phyloP scores from a whole-genome alignment of 2,888 invertebrate species.

The Chrysolina americana region DNA sequence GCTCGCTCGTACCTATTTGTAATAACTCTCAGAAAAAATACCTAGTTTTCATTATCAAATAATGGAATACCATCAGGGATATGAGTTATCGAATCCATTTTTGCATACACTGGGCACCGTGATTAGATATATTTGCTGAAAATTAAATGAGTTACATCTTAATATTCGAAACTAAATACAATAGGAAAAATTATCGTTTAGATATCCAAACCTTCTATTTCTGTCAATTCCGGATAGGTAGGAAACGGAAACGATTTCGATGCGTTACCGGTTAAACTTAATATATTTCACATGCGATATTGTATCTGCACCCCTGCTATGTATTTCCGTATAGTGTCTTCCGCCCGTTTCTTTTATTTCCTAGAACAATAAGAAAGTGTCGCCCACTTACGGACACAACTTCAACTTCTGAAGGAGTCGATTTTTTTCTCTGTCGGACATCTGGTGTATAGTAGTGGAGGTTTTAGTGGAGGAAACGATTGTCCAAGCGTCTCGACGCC shows the following conservation, averaged over 20 bases:
- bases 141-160: no score
- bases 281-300: not conserved
- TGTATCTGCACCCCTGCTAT: not conserved
- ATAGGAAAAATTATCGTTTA: no score
- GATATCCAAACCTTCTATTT: no score
- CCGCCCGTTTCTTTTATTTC: not conserved
- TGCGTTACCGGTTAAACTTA: not conserved
- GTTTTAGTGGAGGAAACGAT: slow-evolving; percentile 44
- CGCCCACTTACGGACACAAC: slow-evolving; percentile 65
- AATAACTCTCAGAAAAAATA: no score
- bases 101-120: no score
- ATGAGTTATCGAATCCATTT: no score
- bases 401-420: slow-evolving; percentile 61
- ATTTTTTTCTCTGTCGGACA: slow-evolving; percentile 63
- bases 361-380: slow-evolving; percentile 53
- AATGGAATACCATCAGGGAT: no score
- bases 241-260: not conserved
- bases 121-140: no score
- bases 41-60: no score
- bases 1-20: no score
- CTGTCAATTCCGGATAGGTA: not conserved
- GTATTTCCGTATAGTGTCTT: not conserved
- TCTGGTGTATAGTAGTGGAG: slow-evolving; percentile 69
- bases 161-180: no score
- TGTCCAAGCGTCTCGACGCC: slow-evolving; percentile 53